A percentile compares a stretch with the other conserved stretches of the same genome.
Conservation (phyloP, 1,140 invertebrate species). For the Pogonomyrmex californicus region DNA sequence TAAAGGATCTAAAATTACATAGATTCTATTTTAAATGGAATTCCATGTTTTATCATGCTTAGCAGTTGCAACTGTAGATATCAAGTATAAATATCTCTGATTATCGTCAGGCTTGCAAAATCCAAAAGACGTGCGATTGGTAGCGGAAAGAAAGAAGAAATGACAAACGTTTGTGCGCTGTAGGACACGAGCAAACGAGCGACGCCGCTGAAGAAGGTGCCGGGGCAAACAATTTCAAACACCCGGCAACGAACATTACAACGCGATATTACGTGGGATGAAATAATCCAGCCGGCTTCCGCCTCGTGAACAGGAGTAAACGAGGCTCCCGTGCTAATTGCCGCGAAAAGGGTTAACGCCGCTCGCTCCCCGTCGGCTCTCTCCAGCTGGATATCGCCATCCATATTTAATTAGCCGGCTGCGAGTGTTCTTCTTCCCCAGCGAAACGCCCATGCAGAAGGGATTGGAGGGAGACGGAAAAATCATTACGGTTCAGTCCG, state of each 20-base stretch:
- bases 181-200: slow-evolving; percentile 79
- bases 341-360: slow-evolving; percentile 84
- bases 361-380: slow-evolving; percentile 68
- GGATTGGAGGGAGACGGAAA: slow-evolving; percentile 52
- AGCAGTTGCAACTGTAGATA: neutral
- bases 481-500: slow-evolving; percentile 64
- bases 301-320: slow-evolving; percentile 83
- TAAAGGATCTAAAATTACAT: neutral
- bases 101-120: slow-evolving; percentile 1
- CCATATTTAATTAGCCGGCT: slow-evolving; percentile 84
- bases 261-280: slow-evolving; percentile 84
- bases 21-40: neutral
- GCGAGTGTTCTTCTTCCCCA: slow-evolving; percentile 68
- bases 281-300: slow-evolving; percentile 84
- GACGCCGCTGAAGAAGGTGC: slow-evolving; percentile 77
- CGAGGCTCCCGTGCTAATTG: slow-evolving; percentile 84
- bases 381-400: slow-evolving; percentile 81
- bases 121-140: slow-evolving; percentile 22
- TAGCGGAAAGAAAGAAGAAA: slow-evolving; percentile 39
- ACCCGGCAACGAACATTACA: slow-evolving; percentile 85
- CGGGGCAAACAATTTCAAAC: slow-evolving; percentile 83
- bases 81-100: neutral
- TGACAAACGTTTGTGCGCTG: slow-evolving; percentile 58
- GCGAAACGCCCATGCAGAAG: slow-evolving; percentile 52
- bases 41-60: neutral